phyloP scores from a whole-genome alignment of 2,888 invertebrate genomes.

The Drosophila eohydei region DNA sequence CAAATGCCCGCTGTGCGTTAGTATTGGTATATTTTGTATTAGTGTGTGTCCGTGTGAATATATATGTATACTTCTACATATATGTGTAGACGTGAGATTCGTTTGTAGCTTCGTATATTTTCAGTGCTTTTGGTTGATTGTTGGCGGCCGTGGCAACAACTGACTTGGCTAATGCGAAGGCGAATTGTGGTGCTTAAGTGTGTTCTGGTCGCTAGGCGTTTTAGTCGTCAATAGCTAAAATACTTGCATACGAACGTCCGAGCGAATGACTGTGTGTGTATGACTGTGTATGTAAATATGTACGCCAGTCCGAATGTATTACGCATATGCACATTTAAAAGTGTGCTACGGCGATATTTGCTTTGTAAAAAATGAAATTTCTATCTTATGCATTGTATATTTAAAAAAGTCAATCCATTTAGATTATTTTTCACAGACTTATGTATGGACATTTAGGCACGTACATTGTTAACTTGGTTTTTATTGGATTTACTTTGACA shows the following conservation, averaged over 20 bases:
- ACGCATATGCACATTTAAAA: conserved; percentile 45
- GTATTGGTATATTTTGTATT: conserved; percentile 50
- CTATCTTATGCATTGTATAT: background rate
- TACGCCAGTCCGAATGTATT: conserved; percentile 39
- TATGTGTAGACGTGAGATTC: conserved; percentile 63
- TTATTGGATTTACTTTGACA: conserved; percentile 48
- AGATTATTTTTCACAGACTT: conserved; percentile 8
- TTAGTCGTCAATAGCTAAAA: conserved; percentile 54
- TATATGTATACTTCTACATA: conserved; percentile 36
- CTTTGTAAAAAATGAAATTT: conserved; percentile 14
- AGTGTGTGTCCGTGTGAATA: conserved; percentile 32
- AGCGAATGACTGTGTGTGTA: conserved; percentile 5
- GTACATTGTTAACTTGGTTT: conserved; percentile 24
- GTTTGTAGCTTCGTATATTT: conserved; percentile 77
- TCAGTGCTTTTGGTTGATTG: conserved; percentile 68
- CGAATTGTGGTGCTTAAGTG: conserved; percentile 62
- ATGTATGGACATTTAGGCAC: background rate
- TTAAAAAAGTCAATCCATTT: conserved; percentile 4
- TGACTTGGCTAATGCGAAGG: conserved; percentile 67
- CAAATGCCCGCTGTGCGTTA: conserved; percentile 42
- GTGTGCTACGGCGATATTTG: conserved; percentile 4
- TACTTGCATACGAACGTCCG: conserved; percentile 22
- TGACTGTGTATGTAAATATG: conserved; percentile 28
- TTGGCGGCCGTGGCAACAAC: conserved; percentile 76
- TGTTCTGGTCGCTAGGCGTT: conserved; percentile 68